Evolutionary conservation across 2,888 invertebrate species (phyloP).

Genomic region (Biston betularia): DNA sequence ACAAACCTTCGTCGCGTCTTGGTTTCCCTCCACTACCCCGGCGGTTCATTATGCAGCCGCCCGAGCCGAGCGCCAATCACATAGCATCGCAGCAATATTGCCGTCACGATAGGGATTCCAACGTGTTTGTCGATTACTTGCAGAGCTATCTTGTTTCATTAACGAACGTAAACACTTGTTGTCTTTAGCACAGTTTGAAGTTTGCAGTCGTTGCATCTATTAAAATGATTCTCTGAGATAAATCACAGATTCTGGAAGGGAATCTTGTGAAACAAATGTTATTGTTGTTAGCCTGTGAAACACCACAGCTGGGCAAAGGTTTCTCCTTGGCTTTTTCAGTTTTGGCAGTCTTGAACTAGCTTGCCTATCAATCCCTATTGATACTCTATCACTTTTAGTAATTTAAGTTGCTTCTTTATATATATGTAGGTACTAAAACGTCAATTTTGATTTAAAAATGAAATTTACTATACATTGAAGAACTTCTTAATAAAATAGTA

Average conservation of each 20-base stretch:
- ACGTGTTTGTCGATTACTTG: slow-evolving; percentile 67
- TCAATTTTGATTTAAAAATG: too few relatives aligned
- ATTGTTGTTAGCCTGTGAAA: not conserved
- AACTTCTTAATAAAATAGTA: too few relatives aligned
- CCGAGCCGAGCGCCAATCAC: slow-evolving; percentile 82
- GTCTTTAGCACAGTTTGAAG: slow-evolving; percentile 15
- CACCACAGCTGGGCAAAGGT: too few relatives aligned
- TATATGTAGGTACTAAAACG: too few relatives aligned
- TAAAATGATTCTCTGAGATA: not conserved
- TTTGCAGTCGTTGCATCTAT: slow-evolving; percentile 12
- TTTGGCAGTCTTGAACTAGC: too few relatives aligned
- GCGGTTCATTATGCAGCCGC: slow-evolving; percentile 82
- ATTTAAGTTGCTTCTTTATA: too few relatives aligned
- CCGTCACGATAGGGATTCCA: slow-evolving; percentile 76
- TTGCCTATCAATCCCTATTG: too few relatives aligned
- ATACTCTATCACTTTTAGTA: too few relatives aligned
- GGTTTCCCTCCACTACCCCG: slow-evolving; percentile 53
- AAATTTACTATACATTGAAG: too few relatives aligned
- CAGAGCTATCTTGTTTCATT: slow-evolving; percentile 41
- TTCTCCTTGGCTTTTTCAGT: too few relatives aligned
- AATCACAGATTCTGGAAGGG: not conserved
- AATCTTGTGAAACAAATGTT: not conserved
- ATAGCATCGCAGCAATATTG: slow-evolving; percentile 80
- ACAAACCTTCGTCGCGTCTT: slow-evolving; percentile 41
- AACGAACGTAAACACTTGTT: slow-evolving; percentile 26